Base-by-base conservation (phyloP, 2,113 vertebrate species). In the Eulacestoma nigropectus region DNA sequence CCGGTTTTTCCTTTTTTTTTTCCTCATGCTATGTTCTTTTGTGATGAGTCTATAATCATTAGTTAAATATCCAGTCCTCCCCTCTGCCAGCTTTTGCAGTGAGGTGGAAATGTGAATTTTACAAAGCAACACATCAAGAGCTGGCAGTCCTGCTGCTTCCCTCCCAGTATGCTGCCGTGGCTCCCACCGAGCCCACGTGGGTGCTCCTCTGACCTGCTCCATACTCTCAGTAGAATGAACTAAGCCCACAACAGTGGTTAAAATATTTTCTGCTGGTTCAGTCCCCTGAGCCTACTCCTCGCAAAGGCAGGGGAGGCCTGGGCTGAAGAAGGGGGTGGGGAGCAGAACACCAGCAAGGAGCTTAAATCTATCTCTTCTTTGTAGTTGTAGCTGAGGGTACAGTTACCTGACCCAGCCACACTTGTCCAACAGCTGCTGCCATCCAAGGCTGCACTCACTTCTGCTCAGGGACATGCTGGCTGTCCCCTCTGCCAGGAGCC, bases 341-440 rank as follows among this genome's bases (percentile, higher is more conserved):
- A 86, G 5, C 7, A 1, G 2, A 80, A 18, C 57, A n/a, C 16
- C 33, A 64, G 33, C 6, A 1, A 76, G 42, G 15, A 50, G n/a
- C 33, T 88, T 4, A 4, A 49, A 72, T 47, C 59, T 0, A 0
- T 23, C 44, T 87, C 37, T 82, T 50, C 42, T 49, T 26, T 42
- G 33, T 70, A 79, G 49, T 16, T 60, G 35, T 13, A 92, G 47
- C 67, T 60, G 50, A 49, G 72, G 55, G 46, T 77, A 52, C 25
- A 41, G n/a, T 62, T 90, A 86, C 68, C 41, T 69, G 49, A 56
- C 37, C 39, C 53, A 62, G 83, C 11, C 67, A 55, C 72, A 16
- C n/a, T 44, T 56, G 55, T n/a, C 41, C 1, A 3, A 33, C 93
- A 94, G 76, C 79, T 95, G 93, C 84, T 90, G 59, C 60, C 84